Base-by-base conservation (phyloP, 1,140 invertebrate genomes). In the Drosophila cardini region DNA sequence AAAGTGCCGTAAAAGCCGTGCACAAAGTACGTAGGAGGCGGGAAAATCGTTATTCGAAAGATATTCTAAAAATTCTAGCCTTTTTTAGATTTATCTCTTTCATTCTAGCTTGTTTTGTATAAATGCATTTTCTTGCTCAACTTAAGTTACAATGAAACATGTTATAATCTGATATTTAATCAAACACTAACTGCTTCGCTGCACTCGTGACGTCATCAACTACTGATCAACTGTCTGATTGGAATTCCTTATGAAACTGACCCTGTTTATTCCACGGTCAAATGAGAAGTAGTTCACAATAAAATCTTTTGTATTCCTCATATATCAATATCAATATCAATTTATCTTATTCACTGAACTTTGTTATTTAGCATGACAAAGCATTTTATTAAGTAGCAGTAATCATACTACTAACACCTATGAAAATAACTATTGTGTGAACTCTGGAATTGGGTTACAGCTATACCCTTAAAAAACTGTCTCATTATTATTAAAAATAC, bases 351-450 rank as follows among this genome's bases (percentile, higher is more conserved):
- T 4, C 13, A 55, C 30, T 15, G 15, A 52, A 7, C 32, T 36
- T 50, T 34, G 30, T 62, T 38, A 52, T 40, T 26, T 38, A 52
- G 46, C 60, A 62, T 62, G 60, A 62, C 18, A 62, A 50, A 40
- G 60, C 60, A 50, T 13, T n/a, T 53, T 36, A 15, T 11, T 10
- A 15, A 13, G 30, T 34, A 52, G 32, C 30, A 32, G 34, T 52
- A 7, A 8, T 9, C 6, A 34, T 7, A 8, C 30, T 32, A 15
- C 13, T 52, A 52, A 52, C n/a, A 45, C 42, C 21, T n/a, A 26
- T 48, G n/a, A 5, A 26, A 26, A 48, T 48, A 48, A 26, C 18
- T 30, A 46, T 46, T 46, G 45, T 21, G 16, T 21, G 16, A 18
- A 8, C 15, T 18, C 42, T 11, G 38, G n/a, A 40, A 40, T 40